Conservation (phyloP, 2,888 invertebrate species). For the Anaspis maculata region DNA sequence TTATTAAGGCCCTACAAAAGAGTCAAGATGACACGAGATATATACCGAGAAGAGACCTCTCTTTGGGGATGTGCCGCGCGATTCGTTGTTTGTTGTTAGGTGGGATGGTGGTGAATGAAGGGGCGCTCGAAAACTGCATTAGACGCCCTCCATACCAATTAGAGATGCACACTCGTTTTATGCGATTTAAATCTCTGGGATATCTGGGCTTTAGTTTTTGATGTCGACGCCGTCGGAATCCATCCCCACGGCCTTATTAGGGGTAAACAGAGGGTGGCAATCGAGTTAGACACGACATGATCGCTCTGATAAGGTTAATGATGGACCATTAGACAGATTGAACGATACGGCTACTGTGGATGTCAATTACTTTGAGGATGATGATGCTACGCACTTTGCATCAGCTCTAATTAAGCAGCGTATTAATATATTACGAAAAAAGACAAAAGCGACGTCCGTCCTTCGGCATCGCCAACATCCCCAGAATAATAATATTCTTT, state of each 20-base stretch:
- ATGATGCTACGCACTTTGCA: no score
- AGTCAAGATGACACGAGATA: no score
- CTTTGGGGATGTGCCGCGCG: no score
- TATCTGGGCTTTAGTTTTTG: conserved; percentile 21
- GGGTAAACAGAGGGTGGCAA: conserved; percentile 29
- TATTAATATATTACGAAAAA: no score
- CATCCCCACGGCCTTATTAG: conserved; percentile 19
- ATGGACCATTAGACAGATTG: conserved; percentile 29
- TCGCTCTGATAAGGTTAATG: conserved; percentile 29
- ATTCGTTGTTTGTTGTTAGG: no score
- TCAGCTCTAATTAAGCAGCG: no score
- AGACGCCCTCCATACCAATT: conserved; percentile 18
- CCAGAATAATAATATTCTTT: no score
- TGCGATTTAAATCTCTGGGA: conserved; percentile 25
- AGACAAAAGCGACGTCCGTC: no score
- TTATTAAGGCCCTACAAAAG: conserved; percentile 9
- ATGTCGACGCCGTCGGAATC: conserved; percentile 15
- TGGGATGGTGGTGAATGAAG: no score
- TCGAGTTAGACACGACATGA: conserved; percentile 24
- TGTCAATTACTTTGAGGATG: conserved; percentile 7
- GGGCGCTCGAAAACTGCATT: background rate
- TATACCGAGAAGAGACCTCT: no score
- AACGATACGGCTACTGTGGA: conserved; percentile 3
- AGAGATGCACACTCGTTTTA: conserved; percentile 13
- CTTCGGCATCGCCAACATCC: no score